Conservation (phyloP, 2,888 invertebrate species). For the Hesperia comma region DNA sequence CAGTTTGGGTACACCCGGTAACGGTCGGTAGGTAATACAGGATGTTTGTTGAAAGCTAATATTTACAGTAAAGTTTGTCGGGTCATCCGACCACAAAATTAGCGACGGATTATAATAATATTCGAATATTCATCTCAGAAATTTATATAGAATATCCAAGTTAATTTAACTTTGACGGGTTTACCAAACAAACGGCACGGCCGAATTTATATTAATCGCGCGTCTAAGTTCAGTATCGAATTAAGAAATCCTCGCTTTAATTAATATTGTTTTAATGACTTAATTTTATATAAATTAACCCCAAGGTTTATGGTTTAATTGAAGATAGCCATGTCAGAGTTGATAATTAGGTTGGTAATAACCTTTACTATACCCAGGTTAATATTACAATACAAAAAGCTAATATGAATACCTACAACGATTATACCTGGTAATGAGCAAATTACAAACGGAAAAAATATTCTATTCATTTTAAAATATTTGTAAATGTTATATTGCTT, state of each 20-base stretch:
- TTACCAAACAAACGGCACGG: slow-evolving; percentile 28
- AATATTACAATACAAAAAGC: too few relatives aligned
- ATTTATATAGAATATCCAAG: slow-evolving; percentile 34
- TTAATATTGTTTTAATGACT: slow-evolving; percentile 12
- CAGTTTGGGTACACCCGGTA: not conserved
- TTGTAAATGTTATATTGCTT: too few relatives aligned
- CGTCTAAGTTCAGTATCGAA: slow-evolving; percentile 22
- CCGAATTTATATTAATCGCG: slow-evolving; percentile 31
- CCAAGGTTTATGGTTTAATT: not conserved
- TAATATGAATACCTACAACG: too few relatives aligned
- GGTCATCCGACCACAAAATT: slow-evolving; percentile 28
- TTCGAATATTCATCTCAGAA: slow-evolving; percentile 24
- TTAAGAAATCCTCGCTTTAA: slow-evolving; percentile 25
- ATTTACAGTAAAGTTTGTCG: slow-evolving; percentile 28
- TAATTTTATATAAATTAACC: not conserved
- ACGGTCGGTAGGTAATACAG: not conserved
- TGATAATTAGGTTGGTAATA: too few relatives aligned
- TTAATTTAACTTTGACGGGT: slow-evolving; percentile 37
- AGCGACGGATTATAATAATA: slow-evolving; percentile 34
- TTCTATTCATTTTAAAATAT: too few relatives aligned
- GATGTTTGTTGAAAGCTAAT: slow-evolving; percentile 24
- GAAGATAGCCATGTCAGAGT: not conserved
- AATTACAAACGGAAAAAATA: too few relatives aligned
- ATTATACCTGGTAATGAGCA: too few relatives aligned
- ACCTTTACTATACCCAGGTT: too few relatives aligned